These are phyloP conservation scores for Channa striata DNA, from an alignment of 2,797 vertebrate genomes.

Conservation along the genomic window DNA sequence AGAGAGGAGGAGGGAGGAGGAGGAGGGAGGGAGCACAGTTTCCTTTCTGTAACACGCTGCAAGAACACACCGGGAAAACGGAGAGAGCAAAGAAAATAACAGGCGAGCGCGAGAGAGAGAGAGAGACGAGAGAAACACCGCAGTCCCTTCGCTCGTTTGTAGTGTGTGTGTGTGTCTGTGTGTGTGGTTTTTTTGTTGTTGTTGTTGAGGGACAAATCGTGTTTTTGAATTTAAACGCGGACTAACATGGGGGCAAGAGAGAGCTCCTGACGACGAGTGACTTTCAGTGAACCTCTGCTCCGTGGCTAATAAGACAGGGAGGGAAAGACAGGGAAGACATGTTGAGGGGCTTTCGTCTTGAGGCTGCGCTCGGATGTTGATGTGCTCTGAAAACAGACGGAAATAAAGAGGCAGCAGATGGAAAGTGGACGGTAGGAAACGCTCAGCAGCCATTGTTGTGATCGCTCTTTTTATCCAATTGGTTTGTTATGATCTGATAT, in stretches of 20 bases:
- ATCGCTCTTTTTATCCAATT: slow-evolving; percentile 70
- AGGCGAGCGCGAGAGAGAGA: slow-evolving; percentile 60
- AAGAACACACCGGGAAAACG: slow-evolving; percentile 80
- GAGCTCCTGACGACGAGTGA: slow-evolving; percentile 76
- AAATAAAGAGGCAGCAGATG: slow-evolving; percentile 33
- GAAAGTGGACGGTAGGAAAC: slow-evolving; percentile 53
- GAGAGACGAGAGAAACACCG: slow-evolving; percentile 69
- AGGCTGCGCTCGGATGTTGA: slow-evolving; percentile 74
- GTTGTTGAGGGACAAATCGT: slow-evolving; percentile 27
- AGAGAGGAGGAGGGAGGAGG: slow-evolving; percentile 76
- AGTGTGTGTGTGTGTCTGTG: slow-evolving; percentile 56
- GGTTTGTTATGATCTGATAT: slow-evolving; percentile 71
- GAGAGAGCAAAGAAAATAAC: slow-evolving; percentile 72
- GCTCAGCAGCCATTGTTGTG: slow-evolving; percentile 57
- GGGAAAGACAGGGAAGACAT: slow-evolving; percentile 77
- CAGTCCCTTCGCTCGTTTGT: slow-evolving; percentile 25
- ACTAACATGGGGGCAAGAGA: slow-evolving; percentile 75
- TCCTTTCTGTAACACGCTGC: slow-evolving; percentile 84
- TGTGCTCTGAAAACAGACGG: slow-evolving; percentile 47
- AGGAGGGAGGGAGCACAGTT: slow-evolving; percentile 73
- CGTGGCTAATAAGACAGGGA: slow-evolving; percentile 57
- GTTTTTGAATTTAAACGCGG: slow-evolving; percentile 49
- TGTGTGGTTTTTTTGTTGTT: slow-evolving; percentile 21
- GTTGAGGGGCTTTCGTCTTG: slow-evolving; percentile 76
- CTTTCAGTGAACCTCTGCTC: slow-evolving; percentile 74